A percentile compares a stretch with the other conserved stretches of the same genome.
phyloP scores from a whole-genome alignment of 2,113 vertebrate genomes.

The Dipodomys ordii region DNA sequence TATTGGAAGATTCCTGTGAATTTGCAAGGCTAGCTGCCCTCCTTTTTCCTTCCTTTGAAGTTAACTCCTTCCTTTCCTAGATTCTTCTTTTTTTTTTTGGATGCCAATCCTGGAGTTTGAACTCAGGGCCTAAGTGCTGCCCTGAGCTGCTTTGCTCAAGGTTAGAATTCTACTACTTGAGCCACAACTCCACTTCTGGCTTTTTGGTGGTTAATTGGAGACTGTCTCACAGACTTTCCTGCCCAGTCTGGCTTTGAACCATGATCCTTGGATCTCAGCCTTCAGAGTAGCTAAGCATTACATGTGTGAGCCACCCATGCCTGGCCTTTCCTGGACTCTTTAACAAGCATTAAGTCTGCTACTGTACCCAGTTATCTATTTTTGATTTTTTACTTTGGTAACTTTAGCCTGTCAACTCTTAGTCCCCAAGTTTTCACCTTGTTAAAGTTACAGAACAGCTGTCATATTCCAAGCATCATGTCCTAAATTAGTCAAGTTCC shows the following conservation, averaged over 20 bases:
- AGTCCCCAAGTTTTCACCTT: background rate
- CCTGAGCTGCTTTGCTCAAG: no score
- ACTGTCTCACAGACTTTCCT: no score
- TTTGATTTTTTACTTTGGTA: background rate
- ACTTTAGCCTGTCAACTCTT: slow-evolving; percentile 18
- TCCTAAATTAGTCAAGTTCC: slow-evolving; percentile 45
- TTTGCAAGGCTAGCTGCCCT: background rate
- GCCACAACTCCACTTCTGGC: no score
- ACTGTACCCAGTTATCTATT: background rate
- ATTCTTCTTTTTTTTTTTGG: background rate
- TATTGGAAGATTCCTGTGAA: background rate
- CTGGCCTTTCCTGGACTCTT: no score
- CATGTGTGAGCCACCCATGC: no score
- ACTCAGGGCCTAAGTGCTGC: no score
- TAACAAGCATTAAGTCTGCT: background rate
- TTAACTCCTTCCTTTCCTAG: background rate
- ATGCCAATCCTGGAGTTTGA: no score
- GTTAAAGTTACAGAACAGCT: background rate
- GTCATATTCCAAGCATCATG: background rate
- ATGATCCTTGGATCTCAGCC: no score
- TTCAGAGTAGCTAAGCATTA: no score
- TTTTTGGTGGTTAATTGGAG: no score
- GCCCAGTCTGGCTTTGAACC: no score
- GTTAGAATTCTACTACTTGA: no score
- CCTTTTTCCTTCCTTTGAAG: background rate